phyloP scores from a whole-genome alignment of 92 coral and sea anemone species.

The Siderastrea siderea region DNA sequence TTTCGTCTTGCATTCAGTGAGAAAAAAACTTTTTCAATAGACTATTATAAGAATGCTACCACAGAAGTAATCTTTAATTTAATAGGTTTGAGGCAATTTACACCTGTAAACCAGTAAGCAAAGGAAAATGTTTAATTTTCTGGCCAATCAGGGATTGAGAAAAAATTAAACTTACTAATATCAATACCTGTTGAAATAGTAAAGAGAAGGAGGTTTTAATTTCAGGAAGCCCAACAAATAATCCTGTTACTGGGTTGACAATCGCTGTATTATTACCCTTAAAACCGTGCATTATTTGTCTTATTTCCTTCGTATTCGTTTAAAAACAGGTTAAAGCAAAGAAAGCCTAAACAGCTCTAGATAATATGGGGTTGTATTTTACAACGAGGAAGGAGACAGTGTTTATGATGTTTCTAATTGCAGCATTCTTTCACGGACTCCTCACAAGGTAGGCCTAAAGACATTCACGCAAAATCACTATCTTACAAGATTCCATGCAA shows the following conservation, averaged over 20 bases:
- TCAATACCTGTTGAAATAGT: conserved; percentile 14
- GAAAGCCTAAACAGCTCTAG: neutral
- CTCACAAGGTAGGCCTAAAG: conserved; percentile 28
- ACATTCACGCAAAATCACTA: neutral
- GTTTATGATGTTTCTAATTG: conserved; percentile 12
- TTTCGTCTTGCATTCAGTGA: neutral
- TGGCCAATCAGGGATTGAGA: conserved; percentile 11
- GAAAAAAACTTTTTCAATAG: conserved; percentile 10
- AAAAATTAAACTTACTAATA: conserved; percentile 23
- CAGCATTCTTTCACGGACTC: conserved; percentile 40
- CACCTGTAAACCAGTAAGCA: conserved; percentile 39
- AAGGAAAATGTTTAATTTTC: conserved; percentile 8
- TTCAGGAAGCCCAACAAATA: neutral
- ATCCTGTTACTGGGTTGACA: neutral
- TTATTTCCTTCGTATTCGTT: neutral
- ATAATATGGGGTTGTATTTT: neutral
- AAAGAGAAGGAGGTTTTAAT: neutral
- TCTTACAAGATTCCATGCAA: neutral
- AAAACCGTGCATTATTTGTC: neutral
- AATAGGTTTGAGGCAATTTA: conserved; percentile 30
- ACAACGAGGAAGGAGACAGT: conserved; percentile 18
- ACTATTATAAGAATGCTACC: conserved; percentile 18
- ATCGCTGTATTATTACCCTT: neutral
- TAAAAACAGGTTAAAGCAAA: neutral
- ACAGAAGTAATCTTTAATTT: conserved; percentile 34